phyloP scores from a whole-genome alignment of 2,113 vertebrate genomes.

The Atrichornis clamosus region DNA sequence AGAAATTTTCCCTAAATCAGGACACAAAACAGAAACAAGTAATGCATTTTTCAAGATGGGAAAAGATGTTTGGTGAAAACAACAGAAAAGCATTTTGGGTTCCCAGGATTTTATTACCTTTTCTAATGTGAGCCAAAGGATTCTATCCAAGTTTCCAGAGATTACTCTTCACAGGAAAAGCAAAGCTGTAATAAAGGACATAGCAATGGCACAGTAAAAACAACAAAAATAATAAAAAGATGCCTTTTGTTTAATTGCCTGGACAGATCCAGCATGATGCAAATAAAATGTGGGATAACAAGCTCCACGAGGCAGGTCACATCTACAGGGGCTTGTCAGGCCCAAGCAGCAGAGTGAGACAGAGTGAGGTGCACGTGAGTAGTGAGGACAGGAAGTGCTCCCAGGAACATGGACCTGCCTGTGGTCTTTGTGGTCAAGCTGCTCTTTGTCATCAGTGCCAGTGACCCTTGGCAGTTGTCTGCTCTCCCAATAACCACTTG shows the following conservation, averaged over 20 bases:
- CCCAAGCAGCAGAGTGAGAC: background rate
- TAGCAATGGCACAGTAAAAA: constrained; percentile 24
- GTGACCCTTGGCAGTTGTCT: background rate
- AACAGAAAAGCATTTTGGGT: constrained; percentile 23
- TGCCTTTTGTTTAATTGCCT: constrained; percentile 48
- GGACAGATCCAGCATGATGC: background rate
- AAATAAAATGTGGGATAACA: background rate
- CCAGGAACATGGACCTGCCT: background rate
- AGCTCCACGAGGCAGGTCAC: background rate
- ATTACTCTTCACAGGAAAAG: constrained; percentile 42
- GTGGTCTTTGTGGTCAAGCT: background rate
- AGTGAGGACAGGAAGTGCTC: background rate
- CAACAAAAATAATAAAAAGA: constrained; percentile 37
- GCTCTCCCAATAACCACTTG: background rate
- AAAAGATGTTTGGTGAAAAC: constrained; percentile 46
- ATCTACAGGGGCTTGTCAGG: background rate
- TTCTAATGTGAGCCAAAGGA: constrained; percentile 18
- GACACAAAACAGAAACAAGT: constrained; percentile 5
- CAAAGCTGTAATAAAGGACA: constrained; percentile 40
- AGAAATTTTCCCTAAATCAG: background rate
- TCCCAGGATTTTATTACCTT: constrained; percentile 64
- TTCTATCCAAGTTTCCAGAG: constrained; percentile 62
- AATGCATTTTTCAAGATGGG: constrained; percentile 35
- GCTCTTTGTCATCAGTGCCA: background rate
- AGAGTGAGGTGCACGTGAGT: background rate